Base-by-base conservation (phyloP, 2,113 vertebrate genomes). In the Sceloporus tristichus region DNA sequence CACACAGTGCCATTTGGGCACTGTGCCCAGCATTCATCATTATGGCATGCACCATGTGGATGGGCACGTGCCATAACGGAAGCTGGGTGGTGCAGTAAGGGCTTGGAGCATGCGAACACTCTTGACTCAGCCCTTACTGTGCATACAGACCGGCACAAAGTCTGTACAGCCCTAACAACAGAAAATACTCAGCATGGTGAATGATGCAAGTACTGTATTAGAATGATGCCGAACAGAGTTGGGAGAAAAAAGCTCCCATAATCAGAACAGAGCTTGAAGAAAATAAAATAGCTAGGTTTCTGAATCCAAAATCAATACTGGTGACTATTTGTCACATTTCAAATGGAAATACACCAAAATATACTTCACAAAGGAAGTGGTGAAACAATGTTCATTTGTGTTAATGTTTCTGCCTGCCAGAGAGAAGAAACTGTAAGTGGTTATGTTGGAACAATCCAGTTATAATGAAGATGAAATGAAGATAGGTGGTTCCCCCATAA, bases 381-480 rank as follows among this genome's bases (percentile, higher is more conserved):
- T 70, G n/a, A 84, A 5, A 77, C 38, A n/a, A 77, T 56, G 21
- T 29, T 27, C 21, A 40, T 82, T 18, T 82, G 40, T 76, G 13
- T n/a, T 82, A 4, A 16, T 27, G 38, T 2, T 82, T 1, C 71
- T 75, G 40, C 29, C 59, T 84, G n/a, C n/a, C 53, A 84, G 14
- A 38, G 62, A 78, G 27, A 83, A 40, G 59, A 68, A 40, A 70
- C 13, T 68, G 13, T 75, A 74, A 74, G 80, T 27, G 14, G 40
- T 18, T 76, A 56, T 79, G 73, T 34, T 54, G 23, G 86, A n/a
- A 65, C 68, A 81, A 16, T 40, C 11, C 27, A 53, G 25, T 42
- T 59, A 65, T 75, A 75, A 82, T 82, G 80, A 82, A 87, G 86
- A 66, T 82, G 27, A 68, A 66, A 66, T 34, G 34, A 34, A 34